phyloP scores from a whole-genome alignment of 2,113 vertebrate species.

The Sapajus apella region DNA sequence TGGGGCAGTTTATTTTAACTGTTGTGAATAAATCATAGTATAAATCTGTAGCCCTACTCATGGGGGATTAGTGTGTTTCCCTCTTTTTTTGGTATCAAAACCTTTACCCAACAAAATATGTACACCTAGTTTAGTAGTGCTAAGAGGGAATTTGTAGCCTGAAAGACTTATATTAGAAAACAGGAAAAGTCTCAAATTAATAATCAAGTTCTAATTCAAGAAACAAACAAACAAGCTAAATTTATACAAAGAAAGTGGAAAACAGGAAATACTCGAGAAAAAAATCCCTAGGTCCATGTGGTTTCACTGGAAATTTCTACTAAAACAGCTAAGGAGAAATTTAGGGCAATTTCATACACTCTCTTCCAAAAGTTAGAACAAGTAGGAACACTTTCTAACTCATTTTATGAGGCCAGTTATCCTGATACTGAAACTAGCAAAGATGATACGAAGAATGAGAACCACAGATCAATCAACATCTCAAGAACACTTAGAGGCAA shows the following conservation, averaged over 20 bases:
- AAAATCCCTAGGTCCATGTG: not conserved
- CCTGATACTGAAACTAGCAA: not conserved
- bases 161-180: not conserved
- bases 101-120: not conserved
- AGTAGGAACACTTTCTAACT: not conserved
- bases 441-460: not conserved
- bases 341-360: not conserved
- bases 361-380: not conserved
- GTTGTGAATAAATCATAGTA: not conserved
- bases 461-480: not conserved
- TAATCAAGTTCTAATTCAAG: not conserved
- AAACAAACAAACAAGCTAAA: not conserved
- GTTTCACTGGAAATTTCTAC: not conserved
- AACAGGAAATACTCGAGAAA: not conserved
- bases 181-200: not conserved
- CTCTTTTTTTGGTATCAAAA: not conserved
- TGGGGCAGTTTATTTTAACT: not conserved
- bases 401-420: not conserved
- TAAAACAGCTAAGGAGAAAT: not conserved
- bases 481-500: not conserved
- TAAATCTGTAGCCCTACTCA: not conserved
- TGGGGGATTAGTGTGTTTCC: not conserved
- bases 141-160: not conserved
- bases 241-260: not conserved
- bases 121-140: not conserved